Conservation (phyloP, 2,888 invertebrate genomes). For the Leucophenga montana region DNA sequence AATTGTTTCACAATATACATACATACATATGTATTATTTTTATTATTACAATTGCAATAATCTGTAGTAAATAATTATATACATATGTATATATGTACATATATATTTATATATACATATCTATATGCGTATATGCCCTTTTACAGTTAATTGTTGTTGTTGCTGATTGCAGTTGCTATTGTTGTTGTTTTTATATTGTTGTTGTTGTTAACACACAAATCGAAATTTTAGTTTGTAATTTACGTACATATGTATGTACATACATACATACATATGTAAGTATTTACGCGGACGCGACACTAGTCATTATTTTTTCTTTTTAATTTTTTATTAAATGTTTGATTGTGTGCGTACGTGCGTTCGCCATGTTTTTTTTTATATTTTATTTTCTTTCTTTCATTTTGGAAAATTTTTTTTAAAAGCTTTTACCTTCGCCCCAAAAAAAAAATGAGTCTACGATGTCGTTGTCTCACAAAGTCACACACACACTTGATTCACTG, state of each 20-base stretch:
- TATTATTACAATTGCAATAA: too few relatives aligned
- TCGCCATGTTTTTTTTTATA: constrained; percentile 36
- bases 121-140: too few relatives aligned
- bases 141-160: too few relatives aligned
- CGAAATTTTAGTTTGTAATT: too few relatives aligned
- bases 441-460: constrained; percentile 46
- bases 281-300: constrained; percentile 35
- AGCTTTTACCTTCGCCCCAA: constrained; percentile 33
- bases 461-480: constrained; percentile 27
- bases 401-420: constrained; percentile 17
- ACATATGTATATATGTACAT: too few relatives aligned
- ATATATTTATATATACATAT: too few relatives aligned
- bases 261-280: constrained; percentile 30
- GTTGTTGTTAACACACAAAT: too few relatives aligned
- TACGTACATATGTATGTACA: constrained; percentile 11
- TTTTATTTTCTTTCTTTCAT: constrained; percentile 22
- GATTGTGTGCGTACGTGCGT: not conserved
- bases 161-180: too few relatives aligned
- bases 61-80: too few relatives aligned
- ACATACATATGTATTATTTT: too few relatives aligned
- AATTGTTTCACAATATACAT: too few relatives aligned
- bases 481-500: constrained; percentile 7
- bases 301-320: constrained; percentile 26
- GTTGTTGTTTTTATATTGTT: too few relatives aligned
- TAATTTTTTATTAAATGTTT: not conserved